Percentiles rank a stretch among this genome's conserved stretches.
These are phyloP conservation scores for Sarotherodon lohbergeri DNA, from an alignment of 2,113 vertebrate genomes.

Conservation along the genomic window DNA sequence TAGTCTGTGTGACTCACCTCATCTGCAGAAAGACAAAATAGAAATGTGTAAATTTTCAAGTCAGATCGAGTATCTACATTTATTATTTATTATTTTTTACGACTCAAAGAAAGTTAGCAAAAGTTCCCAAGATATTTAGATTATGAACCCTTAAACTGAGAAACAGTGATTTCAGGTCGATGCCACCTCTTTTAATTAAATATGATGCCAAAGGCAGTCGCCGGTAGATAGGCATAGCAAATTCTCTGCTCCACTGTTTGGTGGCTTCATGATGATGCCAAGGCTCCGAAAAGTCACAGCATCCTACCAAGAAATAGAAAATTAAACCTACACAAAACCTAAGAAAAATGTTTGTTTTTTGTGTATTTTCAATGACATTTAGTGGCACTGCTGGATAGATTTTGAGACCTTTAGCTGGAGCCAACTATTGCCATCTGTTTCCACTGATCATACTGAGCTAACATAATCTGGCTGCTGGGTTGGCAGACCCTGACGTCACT, in stretches of 20 bases:
- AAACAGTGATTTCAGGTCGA: background rate
- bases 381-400: background rate
- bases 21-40: slow-evolving; percentile 65
- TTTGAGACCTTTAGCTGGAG: background rate
- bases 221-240: background rate
- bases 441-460: background rate
- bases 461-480: background rate
- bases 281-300: background rate
- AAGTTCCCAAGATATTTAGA: background rate
- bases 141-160: background rate
- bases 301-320: background rate
- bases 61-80: background rate
- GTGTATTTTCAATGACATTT: background rate
- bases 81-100: background rate
- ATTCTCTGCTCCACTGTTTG: background rate
- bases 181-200: background rate
- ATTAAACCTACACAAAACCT: background rate
- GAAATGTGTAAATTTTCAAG: background rate
- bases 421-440: background rate
- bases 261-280: background rate
- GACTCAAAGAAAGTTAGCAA: background rate
- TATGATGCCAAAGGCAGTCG: background rate
- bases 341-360: background rate
- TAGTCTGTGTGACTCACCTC: slow-evolving; percentile 85
- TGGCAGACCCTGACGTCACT: background rate